Evolutionary conservation across 2,113 vertebrate genomes (phyloP).

Genomic region (Sakesphorus luctuosus): DNA sequence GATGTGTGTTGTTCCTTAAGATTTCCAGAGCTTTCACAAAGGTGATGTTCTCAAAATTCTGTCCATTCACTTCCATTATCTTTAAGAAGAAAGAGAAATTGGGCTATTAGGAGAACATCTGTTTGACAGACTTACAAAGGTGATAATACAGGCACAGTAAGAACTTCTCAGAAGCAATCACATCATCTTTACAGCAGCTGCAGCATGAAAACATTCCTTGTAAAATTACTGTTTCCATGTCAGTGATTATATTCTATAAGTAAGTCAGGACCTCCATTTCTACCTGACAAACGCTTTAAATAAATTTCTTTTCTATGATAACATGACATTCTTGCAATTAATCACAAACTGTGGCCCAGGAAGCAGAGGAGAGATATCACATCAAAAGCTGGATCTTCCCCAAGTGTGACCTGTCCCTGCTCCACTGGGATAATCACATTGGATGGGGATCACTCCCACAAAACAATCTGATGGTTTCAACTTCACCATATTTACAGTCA

Average conservation of each 20-base stretch:
- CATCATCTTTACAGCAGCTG: not conserved
- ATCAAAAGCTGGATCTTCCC: not conserved
- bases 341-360: not conserved
- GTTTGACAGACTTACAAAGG: not conserved
- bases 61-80: constrained; percentile 98
- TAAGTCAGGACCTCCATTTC: not conserved
- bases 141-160: not conserved
- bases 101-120: not conserved
- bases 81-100: constrained; percentile 61
- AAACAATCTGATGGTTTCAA: not conserved
- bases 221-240: not conserved
- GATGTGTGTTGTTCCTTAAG: constrained; percentile 93
- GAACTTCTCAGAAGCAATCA: not conserved
- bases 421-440: not conserved
- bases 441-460: not conserved
- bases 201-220: not conserved
- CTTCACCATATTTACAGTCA: accelerated
- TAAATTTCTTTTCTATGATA: not conserved
- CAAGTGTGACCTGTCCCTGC: not conserved
- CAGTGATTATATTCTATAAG: not conserved
- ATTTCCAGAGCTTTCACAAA: constrained; percentile 92
- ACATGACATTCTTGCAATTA: not conserved
- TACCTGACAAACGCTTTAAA: not conserved
- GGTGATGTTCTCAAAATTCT: constrained; percentile 97
- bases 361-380: accelerated